Evolutionary conservation across 2,888 invertebrate genomes (phyloP).

Genomic region (Desoria tigrina): DNA sequence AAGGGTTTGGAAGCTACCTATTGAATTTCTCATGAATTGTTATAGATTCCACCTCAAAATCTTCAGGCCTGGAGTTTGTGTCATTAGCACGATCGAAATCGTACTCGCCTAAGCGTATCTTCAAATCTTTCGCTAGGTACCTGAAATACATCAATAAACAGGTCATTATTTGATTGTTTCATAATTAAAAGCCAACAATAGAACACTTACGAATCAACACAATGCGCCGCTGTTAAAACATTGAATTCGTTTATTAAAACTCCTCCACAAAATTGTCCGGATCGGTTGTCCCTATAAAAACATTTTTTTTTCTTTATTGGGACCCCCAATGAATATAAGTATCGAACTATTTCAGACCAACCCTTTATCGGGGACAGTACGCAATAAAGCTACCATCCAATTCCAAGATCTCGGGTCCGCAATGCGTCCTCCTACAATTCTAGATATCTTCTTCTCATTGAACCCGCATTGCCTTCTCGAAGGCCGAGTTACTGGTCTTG

Average conservation of each 20-base stretch:
- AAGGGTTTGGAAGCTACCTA: conserved; percentile 53
- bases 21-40: conserved; percentile 70
- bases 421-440: conserved; percentile 66
- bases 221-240: conserved; percentile 72
- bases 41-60: conserved; percentile 69
- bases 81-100: conserved; percentile 70
- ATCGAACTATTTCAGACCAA: no score
- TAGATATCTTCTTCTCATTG: conserved; percentile 61
- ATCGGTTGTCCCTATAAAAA: conserved; percentile 42
- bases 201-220: conserved; percentile 67
- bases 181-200: conserved; percentile 21
- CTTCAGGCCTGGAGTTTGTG: conserved; percentile 64
- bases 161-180: no score
- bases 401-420: conserved; percentile 72
- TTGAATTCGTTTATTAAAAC: conserved; percentile 76
- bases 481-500: conserved; percentile 7
- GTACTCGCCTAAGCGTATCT: conserved; percentile 78
- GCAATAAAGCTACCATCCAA: conserved; percentile 79
- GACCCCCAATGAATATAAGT: background rate
- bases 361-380: conserved; percentile 55
- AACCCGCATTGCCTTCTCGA: conserved; percentile 65
- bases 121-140: conserved; percentile 67
- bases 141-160: no score
- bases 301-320: background rate
- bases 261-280: conserved; percentile 74